These are phyloP conservation scores for Gymnocheta viridis DNA, from an alignment of 2,888 invertebrate species.

Conservation along the genomic window DNA sequence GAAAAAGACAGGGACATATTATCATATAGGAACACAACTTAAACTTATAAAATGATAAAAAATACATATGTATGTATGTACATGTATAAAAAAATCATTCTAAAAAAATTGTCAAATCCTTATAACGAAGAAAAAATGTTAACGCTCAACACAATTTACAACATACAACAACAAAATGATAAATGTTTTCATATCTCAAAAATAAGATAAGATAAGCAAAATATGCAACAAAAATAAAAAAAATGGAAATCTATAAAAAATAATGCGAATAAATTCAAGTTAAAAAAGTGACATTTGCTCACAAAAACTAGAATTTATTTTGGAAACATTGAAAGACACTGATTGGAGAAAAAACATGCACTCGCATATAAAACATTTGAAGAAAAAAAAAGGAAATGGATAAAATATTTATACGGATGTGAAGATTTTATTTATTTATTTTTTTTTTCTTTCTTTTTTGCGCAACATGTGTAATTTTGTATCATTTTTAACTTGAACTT, in stretches of 20 bases:
- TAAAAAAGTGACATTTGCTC: constrained; percentile 37
- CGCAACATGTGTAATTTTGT: constrained; percentile 3
- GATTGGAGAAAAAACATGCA: constrained; percentile 7
- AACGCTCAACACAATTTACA: constrained; percentile 42
- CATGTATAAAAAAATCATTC: neutral
- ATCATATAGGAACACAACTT: constrained; percentile 19
- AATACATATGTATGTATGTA: too few species aligned
- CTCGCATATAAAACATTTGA: neutral
- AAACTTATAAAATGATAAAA: neutral
- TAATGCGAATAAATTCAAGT: constrained; percentile 29
- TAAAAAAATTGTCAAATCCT: constrained; percentile 30
- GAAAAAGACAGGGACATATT: constrained; percentile 41
- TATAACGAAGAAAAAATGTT: neutral
- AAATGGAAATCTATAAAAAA: neutral
- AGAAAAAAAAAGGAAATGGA: constrained; percentile 6
- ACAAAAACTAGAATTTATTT: constrained; percentile 18
- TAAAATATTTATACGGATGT: constrained; percentile 14
- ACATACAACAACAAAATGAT: constrained; percentile 39
- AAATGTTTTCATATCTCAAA: constrained; percentile 49
- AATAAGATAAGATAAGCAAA: constrained; percentile 44
- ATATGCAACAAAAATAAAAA: neutral
- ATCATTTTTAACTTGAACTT: neutral
- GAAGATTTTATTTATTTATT: too few species aligned
- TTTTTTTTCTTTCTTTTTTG: too few species aligned
- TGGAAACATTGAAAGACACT: constrained; percentile 36